These are phyloP conservation scores for Aphodius granarius DNA, from an alignment of 2,888 invertebrate genomes.

Conservation along the genomic window DNA sequence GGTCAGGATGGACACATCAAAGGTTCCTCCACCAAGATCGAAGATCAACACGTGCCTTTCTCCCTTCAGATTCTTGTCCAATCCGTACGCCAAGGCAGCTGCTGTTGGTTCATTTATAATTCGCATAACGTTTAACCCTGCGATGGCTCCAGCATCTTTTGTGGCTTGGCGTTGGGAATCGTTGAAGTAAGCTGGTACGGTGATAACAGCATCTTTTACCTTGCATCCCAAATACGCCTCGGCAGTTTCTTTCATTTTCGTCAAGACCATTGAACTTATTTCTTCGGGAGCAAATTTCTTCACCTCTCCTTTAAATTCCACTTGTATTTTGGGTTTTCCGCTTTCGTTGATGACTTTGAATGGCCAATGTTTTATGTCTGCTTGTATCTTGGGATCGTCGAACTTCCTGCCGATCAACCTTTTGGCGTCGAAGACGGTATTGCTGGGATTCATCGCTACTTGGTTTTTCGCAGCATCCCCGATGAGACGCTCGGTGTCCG, in stretches of 20 bases:
- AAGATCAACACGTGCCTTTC: slow-evolving; percentile 58
- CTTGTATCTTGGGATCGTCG: slow-evolving; percentile 71
- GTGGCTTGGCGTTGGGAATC: slow-evolving; percentile 69
- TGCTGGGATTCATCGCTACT: slow-evolving; percentile 72
- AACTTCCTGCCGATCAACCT: slow-evolving; percentile 66
- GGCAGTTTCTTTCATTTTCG: slow-evolving; percentile 66
- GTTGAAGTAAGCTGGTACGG: slow-evolving; percentile 79
- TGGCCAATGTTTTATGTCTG: slow-evolving; percentile 79
- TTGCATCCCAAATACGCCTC: slow-evolving; percentile 69
- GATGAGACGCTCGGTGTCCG: slow-evolving; percentile 67
- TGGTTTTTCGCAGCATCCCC: slow-evolving; percentile 74
- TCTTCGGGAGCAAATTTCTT: slow-evolving; percentile 72
- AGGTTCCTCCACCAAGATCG: slow-evolving; percentile 62
- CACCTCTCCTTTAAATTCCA: slow-evolving; percentile 64
- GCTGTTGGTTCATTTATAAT: slow-evolving; percentile 69
- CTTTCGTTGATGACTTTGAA: slow-evolving; percentile 66
- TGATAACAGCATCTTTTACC: slow-evolving; percentile 74
- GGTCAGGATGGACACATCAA: slow-evolving; percentile 70
- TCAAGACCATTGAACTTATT: slow-evolving; percentile 69
- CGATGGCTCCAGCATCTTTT: slow-evolving; percentile 69
- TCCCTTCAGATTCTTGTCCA: slow-evolving; percentile 51
- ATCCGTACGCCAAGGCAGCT: slow-evolving; percentile 62
- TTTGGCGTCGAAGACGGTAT: slow-evolving; percentile 69
- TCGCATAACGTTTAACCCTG: slow-evolving; percentile 66
- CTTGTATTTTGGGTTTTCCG: slow-evolving; percentile 65